Percentiles rank a stretch among this genome's conserved stretches.
These are phyloP conservation scores for Gastrophysa polygoni DNA, from an alignment of 2,888 invertebrate species.

Conservation along the genomic window DNA sequence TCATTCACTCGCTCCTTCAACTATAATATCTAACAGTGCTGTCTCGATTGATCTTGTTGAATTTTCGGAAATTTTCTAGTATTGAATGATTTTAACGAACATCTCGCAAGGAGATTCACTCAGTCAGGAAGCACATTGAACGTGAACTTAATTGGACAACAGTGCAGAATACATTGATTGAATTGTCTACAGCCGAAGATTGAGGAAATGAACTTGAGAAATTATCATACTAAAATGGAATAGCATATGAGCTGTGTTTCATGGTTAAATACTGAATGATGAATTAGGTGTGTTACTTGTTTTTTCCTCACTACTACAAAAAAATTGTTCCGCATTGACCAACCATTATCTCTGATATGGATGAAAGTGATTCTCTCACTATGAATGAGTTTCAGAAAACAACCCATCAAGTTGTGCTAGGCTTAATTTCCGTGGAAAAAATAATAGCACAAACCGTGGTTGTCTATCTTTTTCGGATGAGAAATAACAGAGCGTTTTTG, in stretches of 20 bases:
- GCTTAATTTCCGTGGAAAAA: too few species aligned
- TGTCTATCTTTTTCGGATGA: too few species aligned
- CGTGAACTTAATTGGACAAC: conserved; percentile 4
- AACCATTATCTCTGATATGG: too few species aligned
- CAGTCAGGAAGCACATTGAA: conserved; percentile 13
- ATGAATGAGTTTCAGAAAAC: too few species aligned
- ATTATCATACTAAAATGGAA: not conserved
- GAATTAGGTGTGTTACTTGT: not conserved
- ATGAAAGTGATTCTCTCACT: too few species aligned
- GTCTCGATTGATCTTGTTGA: not conserved
- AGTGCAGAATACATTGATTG: conserved; percentile 6
- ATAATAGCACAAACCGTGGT: too few species aligned
- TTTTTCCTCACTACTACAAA: too few species aligned
- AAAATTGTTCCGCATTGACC: too few species aligned
- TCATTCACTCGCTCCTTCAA: too few species aligned
- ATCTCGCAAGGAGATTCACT: not conserved
- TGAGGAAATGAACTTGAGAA: conserved; percentile 11
- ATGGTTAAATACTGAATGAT: not conserved
- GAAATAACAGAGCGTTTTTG: too few species aligned
- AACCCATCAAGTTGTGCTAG: too few species aligned
- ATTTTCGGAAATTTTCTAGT: not conserved
- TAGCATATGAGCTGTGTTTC: not conserved
- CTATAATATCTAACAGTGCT: not conserved
- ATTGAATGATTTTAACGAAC: not conserved
- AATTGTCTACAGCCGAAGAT: conserved; percentile 5